A percentile compares a stretch with the other conserved stretches of the same genome.
Conservation (phyloP, 2,113 vertebrate genomes). For the Cervus canadensis region DNA sequence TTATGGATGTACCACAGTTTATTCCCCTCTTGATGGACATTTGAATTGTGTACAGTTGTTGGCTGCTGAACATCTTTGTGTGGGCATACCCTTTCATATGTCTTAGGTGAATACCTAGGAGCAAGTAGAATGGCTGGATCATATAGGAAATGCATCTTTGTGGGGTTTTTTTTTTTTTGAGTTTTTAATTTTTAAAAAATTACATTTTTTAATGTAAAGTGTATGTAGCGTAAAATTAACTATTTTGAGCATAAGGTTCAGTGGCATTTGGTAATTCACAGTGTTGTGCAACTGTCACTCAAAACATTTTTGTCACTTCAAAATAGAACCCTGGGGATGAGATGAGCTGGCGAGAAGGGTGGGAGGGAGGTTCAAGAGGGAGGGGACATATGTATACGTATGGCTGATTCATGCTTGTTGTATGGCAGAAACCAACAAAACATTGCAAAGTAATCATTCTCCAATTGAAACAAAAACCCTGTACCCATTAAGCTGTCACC, state of each 20-base stretch:
- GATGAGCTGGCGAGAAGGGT: neutral
- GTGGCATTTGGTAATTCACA: neutral
- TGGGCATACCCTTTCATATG: neutral
- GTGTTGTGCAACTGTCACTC: neutral
- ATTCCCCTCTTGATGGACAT: neutral
- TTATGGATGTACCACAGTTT: neutral
- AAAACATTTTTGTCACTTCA: neutral
- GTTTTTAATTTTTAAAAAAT: neutral
- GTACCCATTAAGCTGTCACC: neutral
- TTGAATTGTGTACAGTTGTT: neutral
- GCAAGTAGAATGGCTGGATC: neutral
- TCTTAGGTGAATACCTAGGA: neutral
- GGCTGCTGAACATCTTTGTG: neutral
- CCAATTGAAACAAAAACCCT: neutral
- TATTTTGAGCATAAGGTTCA: neutral
- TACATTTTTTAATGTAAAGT: neutral
- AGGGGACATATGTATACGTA: neutral
- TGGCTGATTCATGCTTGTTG: neutral
- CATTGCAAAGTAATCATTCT: neutral
- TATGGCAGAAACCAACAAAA: neutral
- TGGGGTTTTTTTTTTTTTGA: neutral
- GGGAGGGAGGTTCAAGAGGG: neutral
- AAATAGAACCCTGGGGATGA: neutral
- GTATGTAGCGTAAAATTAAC: neutral
- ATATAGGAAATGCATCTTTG: neutral